phyloP scores from a whole-genome alignment of 1,140 invertebrate species.

The Macrocentrus cingulum region DNA sequence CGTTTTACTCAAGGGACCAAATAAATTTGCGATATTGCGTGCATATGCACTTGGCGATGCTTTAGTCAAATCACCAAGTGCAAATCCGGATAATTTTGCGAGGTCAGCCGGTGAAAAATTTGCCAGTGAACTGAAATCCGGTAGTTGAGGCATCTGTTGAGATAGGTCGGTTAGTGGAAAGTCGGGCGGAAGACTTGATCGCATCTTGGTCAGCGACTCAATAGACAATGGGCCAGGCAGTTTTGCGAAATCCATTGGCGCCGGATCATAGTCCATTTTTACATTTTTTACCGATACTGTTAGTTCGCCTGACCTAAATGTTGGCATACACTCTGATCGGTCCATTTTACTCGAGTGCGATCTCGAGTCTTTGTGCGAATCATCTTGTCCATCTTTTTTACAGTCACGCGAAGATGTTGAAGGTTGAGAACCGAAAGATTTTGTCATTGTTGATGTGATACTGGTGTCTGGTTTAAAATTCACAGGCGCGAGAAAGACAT shows the following conservation, averaged over 20 bases:
- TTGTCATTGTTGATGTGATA: slow-evolving; percentile 43
- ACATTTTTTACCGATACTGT: slow-evolving; percentile 54
- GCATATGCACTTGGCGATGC: slow-evolving; percentile 51
- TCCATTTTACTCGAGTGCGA: slow-evolving; percentile 15
- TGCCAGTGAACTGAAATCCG: slow-evolving; percentile 46
- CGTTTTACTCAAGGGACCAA: slow-evolving; percentile 48
- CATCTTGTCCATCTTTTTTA: slow-evolving; percentile 40
- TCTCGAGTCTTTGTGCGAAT: slow-evolving; percentile 39
- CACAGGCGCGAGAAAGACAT: slow-evolving; percentile 52
- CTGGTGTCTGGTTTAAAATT: slow-evolving; percentile 51
- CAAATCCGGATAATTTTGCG: slow-evolving; percentile 50
- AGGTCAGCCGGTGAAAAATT: slow-evolving; percentile 48
- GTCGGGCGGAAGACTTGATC: slow-evolving; percentile 33
- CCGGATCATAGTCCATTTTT: slow-evolving; percentile 50
- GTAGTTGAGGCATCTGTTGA: slow-evolving; percentile 47
- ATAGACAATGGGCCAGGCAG: slow-evolving; percentile 30
- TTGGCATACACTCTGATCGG: slow-evolving; percentile 44
- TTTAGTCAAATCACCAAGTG: slow-evolving; percentile 52
- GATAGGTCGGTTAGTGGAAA: slow-evolving; percentile 50
- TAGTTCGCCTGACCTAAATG: slow-evolving; percentile 52
- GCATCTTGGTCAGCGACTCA: slow-evolving; percentile 31
- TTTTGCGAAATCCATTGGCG: slow-evolving; percentile 48
- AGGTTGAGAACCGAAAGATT: slow-evolving; percentile 45
- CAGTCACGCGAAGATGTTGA: slow-evolving; percentile 43
- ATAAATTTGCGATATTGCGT: slow-evolving; percentile 54